These are phyloP conservation scores for Drosophila ustulata DNA, from an alignment of 2,888 invertebrate genomes.

Conservation along the genomic window DNA sequence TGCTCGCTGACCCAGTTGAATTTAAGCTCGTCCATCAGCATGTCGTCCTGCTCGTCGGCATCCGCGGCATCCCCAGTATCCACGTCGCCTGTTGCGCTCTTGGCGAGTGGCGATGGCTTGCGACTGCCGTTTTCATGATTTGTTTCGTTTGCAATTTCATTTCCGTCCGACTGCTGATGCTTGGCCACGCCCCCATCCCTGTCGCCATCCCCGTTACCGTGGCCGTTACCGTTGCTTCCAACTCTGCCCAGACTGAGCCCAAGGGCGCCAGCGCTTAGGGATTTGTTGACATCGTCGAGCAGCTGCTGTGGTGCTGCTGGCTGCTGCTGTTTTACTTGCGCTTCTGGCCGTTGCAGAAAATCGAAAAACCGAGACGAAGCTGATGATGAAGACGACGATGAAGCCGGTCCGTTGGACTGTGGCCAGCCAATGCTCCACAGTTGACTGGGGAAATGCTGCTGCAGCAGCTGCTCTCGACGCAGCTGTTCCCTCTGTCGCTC, in stretches of 20 bases:
- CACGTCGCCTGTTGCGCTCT: conserved; percentile 49
- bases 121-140: conserved; percentile 65
- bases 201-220: not conserved
- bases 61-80: conserved; percentile 31
- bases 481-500: conserved; percentile 51
- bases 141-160: conserved; percentile 74
- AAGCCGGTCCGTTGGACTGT: conserved; percentile 36
- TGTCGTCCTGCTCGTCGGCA: conserved; percentile 33
- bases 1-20: conserved; percentile 54
- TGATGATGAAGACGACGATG: conserved; percentile 35
- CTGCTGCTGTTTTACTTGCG: conserved; percentile 28
- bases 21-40: conserved; percentile 39
- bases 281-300: conserved; percentile 66
- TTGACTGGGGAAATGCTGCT: conserved; percentile 66
- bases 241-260: conserved; percentile 29
- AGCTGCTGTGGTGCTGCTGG: conserved; percentile 33
- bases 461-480: conserved; percentile 60
- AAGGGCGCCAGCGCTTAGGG: conserved; percentile 56
- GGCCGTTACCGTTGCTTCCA: not conserved
- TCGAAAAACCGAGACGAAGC: conserved; percentile 61
- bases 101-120: conserved; percentile 39
- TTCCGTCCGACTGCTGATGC: conserved; percentile 64
- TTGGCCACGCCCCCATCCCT: conserved; percentile 32
- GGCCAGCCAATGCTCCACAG: conserved; percentile 67
- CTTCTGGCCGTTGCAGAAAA: conserved; percentile 60